Conservation (phyloP, 37 sponge, comb jelly and placozoan species). For the Amphimedon queenslandica region DNA sequence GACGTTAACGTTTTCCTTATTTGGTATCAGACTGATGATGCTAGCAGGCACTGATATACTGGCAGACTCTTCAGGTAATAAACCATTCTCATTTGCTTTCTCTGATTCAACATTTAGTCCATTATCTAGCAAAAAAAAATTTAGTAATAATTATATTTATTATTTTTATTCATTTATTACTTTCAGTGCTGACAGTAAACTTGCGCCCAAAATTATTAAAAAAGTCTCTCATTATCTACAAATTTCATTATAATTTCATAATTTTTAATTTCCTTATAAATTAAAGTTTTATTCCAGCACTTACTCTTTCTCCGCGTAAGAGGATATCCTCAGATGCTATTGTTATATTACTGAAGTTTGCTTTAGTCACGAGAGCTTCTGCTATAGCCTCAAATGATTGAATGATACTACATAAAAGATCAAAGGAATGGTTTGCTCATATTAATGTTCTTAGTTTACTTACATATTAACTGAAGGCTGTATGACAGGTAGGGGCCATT, state of each 20-base stretch:
- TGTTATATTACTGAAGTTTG: constrained; percentile 3
- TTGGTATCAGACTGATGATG: constrained; percentile 1
- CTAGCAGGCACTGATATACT: constrained; percentile 6
- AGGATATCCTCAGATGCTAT: not conserved
- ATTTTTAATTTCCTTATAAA: no score
- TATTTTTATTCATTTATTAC: no score
- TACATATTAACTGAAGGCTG: constrained; percentile 19
- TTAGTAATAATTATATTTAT: not conserved
- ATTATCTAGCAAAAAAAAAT: not conserved
- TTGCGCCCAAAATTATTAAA: no score
- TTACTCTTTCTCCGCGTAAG: constrained; percentile 32
- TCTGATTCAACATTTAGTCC: not conserved
- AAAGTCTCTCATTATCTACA: no score
- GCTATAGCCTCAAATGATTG: constrained; percentile 49
- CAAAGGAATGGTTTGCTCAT: not conserved
- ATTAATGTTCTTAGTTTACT: not conserved
- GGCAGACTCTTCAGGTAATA: not conserved
- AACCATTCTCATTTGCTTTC: not conserved
- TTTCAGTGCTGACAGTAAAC: no score
- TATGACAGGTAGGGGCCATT: constrained; percentile 38
- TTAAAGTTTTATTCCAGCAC: not conserved
- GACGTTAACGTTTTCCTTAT: constrained; percentile 1
- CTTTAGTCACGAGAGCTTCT: constrained; percentile 22
- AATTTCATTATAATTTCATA: no score
- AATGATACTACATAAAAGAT: not conserved